Evolutionary conservation across 92 coral and sea anemone genomes (phyloP).

Genomic region (Phenganax stokvisi): DNA sequence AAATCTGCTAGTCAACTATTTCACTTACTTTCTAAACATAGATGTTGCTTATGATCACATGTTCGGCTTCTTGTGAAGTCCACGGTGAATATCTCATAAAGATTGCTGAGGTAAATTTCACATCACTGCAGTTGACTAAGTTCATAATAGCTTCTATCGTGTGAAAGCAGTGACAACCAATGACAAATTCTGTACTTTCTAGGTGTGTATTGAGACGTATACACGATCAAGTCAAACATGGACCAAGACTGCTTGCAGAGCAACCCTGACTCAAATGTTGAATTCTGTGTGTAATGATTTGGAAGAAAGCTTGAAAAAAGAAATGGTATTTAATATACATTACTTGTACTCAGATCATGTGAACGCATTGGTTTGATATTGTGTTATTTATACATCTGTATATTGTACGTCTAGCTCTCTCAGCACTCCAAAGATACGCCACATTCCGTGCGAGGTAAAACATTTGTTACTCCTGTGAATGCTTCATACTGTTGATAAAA

Average conservation of each 20-base stretch:
- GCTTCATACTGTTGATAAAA: too few relatives aligned
- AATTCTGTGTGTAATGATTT: conserved; percentile 89
- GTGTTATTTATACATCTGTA: not conserved
- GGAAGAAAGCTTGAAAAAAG: conserved; percentile 74
- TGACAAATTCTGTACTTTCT: not conserved
- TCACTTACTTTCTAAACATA: too few relatives aligned
- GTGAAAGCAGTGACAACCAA: not conserved
- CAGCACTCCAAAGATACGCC: conserved; percentile 35
- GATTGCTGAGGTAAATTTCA: conserved; percentile 74
- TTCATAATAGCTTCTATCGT: not conserved
- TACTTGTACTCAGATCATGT: not conserved
- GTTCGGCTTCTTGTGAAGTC: conserved; percentile 97
- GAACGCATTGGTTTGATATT: not conserved
- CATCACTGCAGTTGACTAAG: not conserved
- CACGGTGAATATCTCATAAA: conserved; percentile 97
- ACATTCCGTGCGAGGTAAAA: conserved; percentile 34
- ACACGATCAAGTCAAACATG: conserved; percentile 80
- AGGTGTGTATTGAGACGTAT: conserved; percentile 97
- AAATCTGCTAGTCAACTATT: too few relatives aligned
- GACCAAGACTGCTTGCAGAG: conserved; percentile 97
- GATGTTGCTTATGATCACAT: conserved; percentile 92
- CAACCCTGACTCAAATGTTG: conserved; percentile 92
- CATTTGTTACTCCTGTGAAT: not conserved
- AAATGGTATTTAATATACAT: conserved; percentile 53
- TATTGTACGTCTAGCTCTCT: conserved; percentile 13